Conservation (phyloP, 2,888 invertebrate genomes). For the Therioaphis trifolii region DNA sequence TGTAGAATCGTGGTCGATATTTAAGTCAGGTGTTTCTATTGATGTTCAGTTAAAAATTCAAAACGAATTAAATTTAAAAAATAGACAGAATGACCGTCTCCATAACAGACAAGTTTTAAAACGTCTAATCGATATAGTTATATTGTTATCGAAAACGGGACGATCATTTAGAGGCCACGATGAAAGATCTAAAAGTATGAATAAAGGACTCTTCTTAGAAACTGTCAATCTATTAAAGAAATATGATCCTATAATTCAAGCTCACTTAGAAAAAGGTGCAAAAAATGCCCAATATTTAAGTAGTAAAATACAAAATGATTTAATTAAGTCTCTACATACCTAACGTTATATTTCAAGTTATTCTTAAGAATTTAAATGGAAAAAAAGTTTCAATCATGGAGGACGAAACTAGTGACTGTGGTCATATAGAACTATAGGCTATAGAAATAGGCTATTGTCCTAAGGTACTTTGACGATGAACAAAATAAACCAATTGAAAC, state of each 20-base stretch:
- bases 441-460: no score
- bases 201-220: constrained; percentile 11
- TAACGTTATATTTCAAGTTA: not conserved
- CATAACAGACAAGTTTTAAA: not conserved
- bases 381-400: no score
- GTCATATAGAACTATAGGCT: no score
- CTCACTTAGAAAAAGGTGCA: not conserved
- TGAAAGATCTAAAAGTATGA: constrained; percentile 14
- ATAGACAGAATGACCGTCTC: not conserved
- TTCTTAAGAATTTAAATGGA: no score
- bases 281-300: constrained; percentile 28
- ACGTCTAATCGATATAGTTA: constrained; percentile 5
- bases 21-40: not conserved
- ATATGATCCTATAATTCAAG: constrained; percentile 10
- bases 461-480: no score
- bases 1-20: not conserved
- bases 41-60: constrained; percentile 9
- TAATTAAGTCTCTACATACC: constrained; percentile 8
- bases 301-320: constrained; percentile 1
- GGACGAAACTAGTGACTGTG: no score
- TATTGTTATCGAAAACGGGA: constrained; percentile 14
- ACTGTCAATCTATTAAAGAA: no score
- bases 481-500: no score
- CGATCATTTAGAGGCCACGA: not conserved
- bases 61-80: not conserved